Evolutionary conservation across 2,113 vertebrate species (phyloP).

Genomic region (Barbus barbus): DNA sequence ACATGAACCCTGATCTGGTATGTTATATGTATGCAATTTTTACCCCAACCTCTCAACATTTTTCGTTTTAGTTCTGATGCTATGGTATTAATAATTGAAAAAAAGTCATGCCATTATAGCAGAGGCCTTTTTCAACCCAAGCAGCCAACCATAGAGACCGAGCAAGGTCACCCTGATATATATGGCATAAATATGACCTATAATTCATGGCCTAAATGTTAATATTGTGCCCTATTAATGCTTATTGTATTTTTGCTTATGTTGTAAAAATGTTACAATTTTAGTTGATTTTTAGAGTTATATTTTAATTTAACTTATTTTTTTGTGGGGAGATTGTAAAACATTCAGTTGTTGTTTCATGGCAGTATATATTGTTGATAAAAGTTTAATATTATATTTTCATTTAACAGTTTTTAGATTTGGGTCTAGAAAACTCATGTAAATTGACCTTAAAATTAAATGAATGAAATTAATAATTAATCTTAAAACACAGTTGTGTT

Average conservation of each 20-base stretch:
- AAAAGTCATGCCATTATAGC: neutral
- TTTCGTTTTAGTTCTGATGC: neutral
- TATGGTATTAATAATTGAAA: neutral
- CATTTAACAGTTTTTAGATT: no score
- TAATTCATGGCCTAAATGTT: neutral
- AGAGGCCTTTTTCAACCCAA: neutral
- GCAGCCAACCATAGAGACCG: neutral
- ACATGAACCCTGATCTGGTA: conserved; percentile 54
- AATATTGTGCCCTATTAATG: neutral
- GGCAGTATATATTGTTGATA: neutral
- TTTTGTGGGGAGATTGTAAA: neutral
- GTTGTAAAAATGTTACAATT: neutral
- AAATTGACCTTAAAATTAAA: no score
- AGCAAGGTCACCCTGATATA: neutral
- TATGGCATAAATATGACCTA: neutral
- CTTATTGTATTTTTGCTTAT: neutral
- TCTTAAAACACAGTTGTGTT: no score
- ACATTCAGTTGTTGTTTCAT: neutral
- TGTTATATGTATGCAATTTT: neutral
- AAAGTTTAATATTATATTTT: neutral
- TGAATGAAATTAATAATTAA: no score
- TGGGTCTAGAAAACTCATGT: no score
- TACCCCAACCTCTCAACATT: neutral
- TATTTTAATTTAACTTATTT: no score
- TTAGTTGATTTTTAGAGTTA: neutral